These are phyloP conservation scores for Gymnocheta viridis DNA, from an alignment of 2,888 invertebrate species.

Conservation along the genomic window DNA sequence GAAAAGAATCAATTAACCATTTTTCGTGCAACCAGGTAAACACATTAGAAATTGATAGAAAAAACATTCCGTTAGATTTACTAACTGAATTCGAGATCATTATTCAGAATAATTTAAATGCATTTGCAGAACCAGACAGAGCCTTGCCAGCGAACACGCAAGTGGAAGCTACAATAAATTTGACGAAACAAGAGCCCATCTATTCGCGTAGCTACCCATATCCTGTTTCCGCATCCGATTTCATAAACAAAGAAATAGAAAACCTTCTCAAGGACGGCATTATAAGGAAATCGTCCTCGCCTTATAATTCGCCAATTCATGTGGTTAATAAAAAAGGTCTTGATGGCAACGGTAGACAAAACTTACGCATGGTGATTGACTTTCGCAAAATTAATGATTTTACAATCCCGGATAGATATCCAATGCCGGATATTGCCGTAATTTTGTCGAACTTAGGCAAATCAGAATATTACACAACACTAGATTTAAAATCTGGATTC, in stretches of 20 bases:
- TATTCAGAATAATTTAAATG: too few relatives aligned
- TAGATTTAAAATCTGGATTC: slow-evolving; percentile 44
- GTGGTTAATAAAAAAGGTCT: background rate
- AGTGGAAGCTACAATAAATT: too few relatives aligned
- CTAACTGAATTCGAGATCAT: too few relatives aligned
- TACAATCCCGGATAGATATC: too few relatives aligned
- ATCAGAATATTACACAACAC: slow-evolving; percentile 21
- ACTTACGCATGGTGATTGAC: background rate
- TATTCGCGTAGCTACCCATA: slow-evolving; percentile 37
- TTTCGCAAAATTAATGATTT: too few relatives aligned
- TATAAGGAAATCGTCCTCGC: background rate
- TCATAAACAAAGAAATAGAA: background rate
- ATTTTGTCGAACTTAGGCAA: slow-evolving; percentile 37
- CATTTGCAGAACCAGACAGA: too few relatives aligned
- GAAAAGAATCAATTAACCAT: slow-evolving; percentile 39
- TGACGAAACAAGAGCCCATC: background rate
- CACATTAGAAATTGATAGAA: too few relatives aligned
- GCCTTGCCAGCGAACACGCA: too few relatives aligned
- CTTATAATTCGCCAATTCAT: background rate
- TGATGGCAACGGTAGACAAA: slow-evolving; percentile 19
- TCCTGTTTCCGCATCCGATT: slow-evolving; percentile 39
- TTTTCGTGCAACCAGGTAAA: too few relatives aligned
- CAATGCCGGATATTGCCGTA: slow-evolving; percentile 2
- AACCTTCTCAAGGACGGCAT: too few relatives aligned
- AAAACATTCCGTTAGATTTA: too few relatives aligned